Base-by-base conservation (phyloP, 2,797 vertebrate species). In the Heteromormyrus szaboi region DNA sequence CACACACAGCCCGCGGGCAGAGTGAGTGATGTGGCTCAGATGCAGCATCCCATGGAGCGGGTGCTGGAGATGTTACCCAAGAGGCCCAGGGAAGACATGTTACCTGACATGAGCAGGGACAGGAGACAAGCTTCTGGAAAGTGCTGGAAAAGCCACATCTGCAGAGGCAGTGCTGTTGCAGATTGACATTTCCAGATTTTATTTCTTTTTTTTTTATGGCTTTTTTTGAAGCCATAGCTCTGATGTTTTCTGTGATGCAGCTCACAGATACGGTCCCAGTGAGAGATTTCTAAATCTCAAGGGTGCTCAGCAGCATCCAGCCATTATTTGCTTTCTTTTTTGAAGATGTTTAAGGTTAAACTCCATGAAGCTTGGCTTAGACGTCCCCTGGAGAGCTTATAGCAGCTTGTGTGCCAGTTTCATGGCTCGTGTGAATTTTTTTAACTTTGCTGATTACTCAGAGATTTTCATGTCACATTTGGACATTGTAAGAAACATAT, bases 101-200 rank as follows among this genome's bases (percentile, higher is more conserved):
- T 48, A 48, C 54, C 56, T 87, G 37, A 48, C 56, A 65, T 87
- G 44, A 59, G 62, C 19, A 87, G 86, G 37, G 59, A 87, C 56
- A 68, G 33, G 56, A 68, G 59, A 87, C 86, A 44, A 50, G 86
- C 86, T 56, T 86, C 50, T 59, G 50, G 53, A 56, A 56, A 86
- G 25, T 59, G 51, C 85, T 41, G 14, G 53, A 59, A 51, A 37
- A 41, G 33, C 84, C 12, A n/a, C 46, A 11, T 56, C 33, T 41
- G 29, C 48, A 51, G 81, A 86, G 48, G 84, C 25, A 33, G 25
- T 44, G 19, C n/a, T 51, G 22, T 53, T 53, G 53, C 29, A 59
- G 51, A n/a, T 19, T 48, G 41, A 65, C 86, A 87, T 87, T 62
- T 65, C 19, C 37, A 37, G 84, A 22, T 86, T 25, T 44, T 25